These are phyloP conservation scores for Bergia puertoricense DNA, from an alignment of 92 coral and sea anemone species.

Conservation along the genomic window DNA sequence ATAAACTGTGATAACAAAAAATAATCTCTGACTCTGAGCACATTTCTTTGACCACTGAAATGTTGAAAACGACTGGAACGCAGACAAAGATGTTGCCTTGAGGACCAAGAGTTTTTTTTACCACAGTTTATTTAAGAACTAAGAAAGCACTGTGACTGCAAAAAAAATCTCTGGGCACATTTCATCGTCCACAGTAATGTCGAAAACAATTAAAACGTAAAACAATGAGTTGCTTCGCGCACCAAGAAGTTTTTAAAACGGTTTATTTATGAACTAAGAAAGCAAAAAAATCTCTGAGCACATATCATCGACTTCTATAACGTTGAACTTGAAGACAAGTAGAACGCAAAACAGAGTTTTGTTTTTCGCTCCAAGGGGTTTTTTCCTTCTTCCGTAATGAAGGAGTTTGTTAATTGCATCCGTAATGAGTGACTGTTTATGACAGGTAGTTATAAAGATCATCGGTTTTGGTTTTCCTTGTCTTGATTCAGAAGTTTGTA, in stretches of 20 bases:
- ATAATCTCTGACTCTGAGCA: too few species aligned
- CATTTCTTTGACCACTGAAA: too few species aligned
- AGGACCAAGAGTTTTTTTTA: too few species aligned
- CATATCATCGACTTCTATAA: neutral
- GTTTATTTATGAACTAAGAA: slow-evolving; percentile 20
- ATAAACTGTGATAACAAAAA: neutral
- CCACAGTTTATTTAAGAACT: slow-evolving; percentile 5
- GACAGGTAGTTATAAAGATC: neutral
- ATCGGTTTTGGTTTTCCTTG: slow-evolving; percentile 20
- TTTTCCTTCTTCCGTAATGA: neutral
- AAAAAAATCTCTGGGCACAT: neutral
- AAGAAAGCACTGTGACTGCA: neutral
- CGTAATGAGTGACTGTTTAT: neutral
- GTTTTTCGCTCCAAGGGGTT: neutral
- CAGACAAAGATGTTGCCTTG: too few species aligned
- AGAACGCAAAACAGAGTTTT: neutral
- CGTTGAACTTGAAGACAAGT: neutral
- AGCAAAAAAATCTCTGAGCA: neutral
- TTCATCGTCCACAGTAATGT: neutral
- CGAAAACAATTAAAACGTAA: too few species aligned
- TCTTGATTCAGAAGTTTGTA: slow-evolving; percentile 18
- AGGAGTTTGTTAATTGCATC: neutral
- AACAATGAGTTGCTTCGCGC: neutral
- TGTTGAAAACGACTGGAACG: too few species aligned
- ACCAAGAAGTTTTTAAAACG: too few species aligned